Base-by-base conservation (phyloP, 2,888 invertebrate species). In the Corbicula japonica region DNA sequence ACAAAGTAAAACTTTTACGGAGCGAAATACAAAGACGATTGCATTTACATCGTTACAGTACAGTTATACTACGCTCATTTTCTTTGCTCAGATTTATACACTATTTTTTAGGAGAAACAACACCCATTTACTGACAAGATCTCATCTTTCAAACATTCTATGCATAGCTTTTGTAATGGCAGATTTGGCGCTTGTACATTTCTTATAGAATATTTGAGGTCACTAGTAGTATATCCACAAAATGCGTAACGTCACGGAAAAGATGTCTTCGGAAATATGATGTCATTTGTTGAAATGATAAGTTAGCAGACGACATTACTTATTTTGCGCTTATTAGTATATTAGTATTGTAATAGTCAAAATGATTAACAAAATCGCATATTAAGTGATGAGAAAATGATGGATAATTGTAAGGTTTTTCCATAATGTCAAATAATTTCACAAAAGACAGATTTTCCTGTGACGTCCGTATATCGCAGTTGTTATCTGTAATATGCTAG, bases 101-200 rank as follows among this genome's bases (percentile, higher is more conserved):
- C 54, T 32, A 18, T 32, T 54, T 23, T 23, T 32, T 32, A 32
- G 26, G 18, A n/a, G 8, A 18, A 12, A 30, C 10, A 32, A 54
- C 54, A 54, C 15, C 15, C 15, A 54, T 54, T 8, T 54, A 21
- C 28, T 4, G n/a, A 23, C 2, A 8, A 32, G 54, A 54, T 54
- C 54, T 54, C 54, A 54, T 21, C 10, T 54, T 54, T n/a, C 4
- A 10, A 30, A 54, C 54, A 54, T 54, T 54, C 54, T 54, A 54
- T 54, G 54, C 54, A 54, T 54, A n/a, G 12, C n/a, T 46, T 50
- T 50, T 50, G 28, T 28, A 50, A 50, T 3, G 30, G 32, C 18
- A 46, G 3, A 32, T 10, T 21, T 28, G 54, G 32, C 54, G 54
- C 30, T 32, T 54, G 15, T 54, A 30, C 6, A n/a, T n/a, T 21